Conservation (phyloP, 1,140 invertebrate genomes). For the Bathynomus jamesi region DNA sequence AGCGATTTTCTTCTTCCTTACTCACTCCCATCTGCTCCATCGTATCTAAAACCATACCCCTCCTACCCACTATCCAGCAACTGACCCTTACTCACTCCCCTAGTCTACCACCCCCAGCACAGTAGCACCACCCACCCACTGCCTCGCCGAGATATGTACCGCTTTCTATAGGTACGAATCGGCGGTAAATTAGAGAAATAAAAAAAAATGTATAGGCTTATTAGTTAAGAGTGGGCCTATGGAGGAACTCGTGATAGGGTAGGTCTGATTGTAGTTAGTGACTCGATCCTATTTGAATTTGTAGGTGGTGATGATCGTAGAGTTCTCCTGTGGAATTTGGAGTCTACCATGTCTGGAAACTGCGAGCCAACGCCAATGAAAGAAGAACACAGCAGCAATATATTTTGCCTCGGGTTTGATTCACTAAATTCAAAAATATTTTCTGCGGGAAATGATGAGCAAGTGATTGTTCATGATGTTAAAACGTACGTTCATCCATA, state of each 20-base stretch:
- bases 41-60: too few relatives aligned
- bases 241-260: background rate
- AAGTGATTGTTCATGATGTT: constrained; percentile 79
- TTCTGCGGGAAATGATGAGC: constrained; percentile 90
- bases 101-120: too few relatives aligned
- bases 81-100: too few relatives aligned
- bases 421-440: constrained; percentile 69
- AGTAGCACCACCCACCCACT: too few relatives aligned
- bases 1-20: too few relatives aligned
- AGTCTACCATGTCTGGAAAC: constrained; percentile 51
- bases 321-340: constrained; percentile 79
- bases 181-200: too few relatives aligned
- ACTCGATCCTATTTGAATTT: constrained; percentile 26
- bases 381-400: constrained; percentile 79
- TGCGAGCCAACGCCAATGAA: constrained; percentile 57
- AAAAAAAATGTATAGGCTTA: background rate
- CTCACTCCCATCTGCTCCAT: too few relatives aligned
- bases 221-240: background rate
- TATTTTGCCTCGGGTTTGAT: constrained; percentile 84
- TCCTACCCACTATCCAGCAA: too few relatives aligned
- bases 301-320: constrained; percentile 83
- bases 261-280: background rate
- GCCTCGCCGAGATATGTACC: too few relatives aligned
- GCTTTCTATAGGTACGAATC: too few relatives aligned
- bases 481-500: constrained; percentile 55